Conservation (phyloP, 1,140 invertebrate genomes). For the Aporrectodea caliginosa region DNA sequence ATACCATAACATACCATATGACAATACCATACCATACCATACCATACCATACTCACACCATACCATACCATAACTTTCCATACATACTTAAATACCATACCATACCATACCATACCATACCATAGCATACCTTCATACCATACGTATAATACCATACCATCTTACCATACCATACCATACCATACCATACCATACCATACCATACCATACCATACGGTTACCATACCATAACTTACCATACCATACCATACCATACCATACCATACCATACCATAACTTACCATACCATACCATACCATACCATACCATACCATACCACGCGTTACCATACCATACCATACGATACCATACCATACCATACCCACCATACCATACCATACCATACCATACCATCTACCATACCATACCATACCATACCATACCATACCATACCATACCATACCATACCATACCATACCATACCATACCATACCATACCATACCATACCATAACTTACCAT, state of each 20-base stretch:
- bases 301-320: slow-evolving; percentile 36
- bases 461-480: slow-evolving; percentile 37
- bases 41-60: too few relatives aligned
- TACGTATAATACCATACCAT: slow-evolving; percentile 37
- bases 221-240: slow-evolving; percentile 24
- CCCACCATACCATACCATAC: too few relatives aligned
- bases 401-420: slow-evolving; percentile 37
- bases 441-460: neutral
- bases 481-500: too few relatives aligned
- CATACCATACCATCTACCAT: slow-evolving; percentile 34
- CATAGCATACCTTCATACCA: slow-evolving; percentile 38
- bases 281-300: slow-evolving; percentile 36
- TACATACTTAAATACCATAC: slow-evolving; percentile 35
- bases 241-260: slow-evolving; percentile 35
- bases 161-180: slow-evolving; percentile 32
- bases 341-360: slow-evolving; percentile 36
- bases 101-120: slow-evolving; percentile 36
- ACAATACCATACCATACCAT: slow-evolving; percentile 15
- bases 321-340: too few relatives aligned
- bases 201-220: slow-evolving; percentile 35
- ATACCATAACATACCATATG: too few relatives aligned
- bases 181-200: slow-evolving; percentile 35
- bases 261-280: too few relatives aligned
- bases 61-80: slow-evolving; percentile 17
- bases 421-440: slow-evolving; percentile 38